Evolutionary conservation across 2,113 vertebrate genomes (phyloP), one percentile per base, ranked within the genome.

Genomic region (Beaufortia kweichowensis): DNA sequence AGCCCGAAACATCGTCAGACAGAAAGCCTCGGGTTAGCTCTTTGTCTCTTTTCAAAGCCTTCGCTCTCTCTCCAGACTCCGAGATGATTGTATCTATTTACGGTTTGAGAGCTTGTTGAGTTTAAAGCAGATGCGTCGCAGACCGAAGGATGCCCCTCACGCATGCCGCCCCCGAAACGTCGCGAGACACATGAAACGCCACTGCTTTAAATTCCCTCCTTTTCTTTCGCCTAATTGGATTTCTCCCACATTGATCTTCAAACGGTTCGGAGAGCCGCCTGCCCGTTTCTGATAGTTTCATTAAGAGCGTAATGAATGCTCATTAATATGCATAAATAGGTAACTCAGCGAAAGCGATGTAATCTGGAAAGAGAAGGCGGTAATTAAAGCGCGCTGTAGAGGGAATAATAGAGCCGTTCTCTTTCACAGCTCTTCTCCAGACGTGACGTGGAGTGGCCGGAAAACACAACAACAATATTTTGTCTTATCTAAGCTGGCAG

Each of bases 1-100:
- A 75, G 96, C 97, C 14, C 96, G 95, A 59, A 97, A 95, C 86
- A 93, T 88, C 0, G 95, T 98, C 76, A 92, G 96, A 31, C 96
- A 98, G 84, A 98, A 96, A 87, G 94, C 97, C 70, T 94, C 95
- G 66, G 97, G 97, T 99, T 31, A 90, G 90, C 43, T 26, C 33
- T 26, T 64, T 65, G 29, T 53, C 6, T 29, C 14, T n/a, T 59
- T 28, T 21, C 43, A 14, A 62, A 19, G 28, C 41, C 33, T 65
- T 79, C 10, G 41, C 43, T 77, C 26, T 57, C 7, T 24, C 23
- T 17, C n/a, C n/a, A 67, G 43, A 15, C 23, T 71, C 33, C 19
- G 56, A 72, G 73, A 65, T 71, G 78, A 85, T 83, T 69, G 77
- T 23, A 80, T 83, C 77, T 85, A 50, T 24, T 69, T 53, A 63